A percentile compares a stretch with the other conserved stretches of the same genome.
phyloP scores from a whole-genome alignment of 2,888 invertebrate species.

The Epirrhoe tristata region DNA sequence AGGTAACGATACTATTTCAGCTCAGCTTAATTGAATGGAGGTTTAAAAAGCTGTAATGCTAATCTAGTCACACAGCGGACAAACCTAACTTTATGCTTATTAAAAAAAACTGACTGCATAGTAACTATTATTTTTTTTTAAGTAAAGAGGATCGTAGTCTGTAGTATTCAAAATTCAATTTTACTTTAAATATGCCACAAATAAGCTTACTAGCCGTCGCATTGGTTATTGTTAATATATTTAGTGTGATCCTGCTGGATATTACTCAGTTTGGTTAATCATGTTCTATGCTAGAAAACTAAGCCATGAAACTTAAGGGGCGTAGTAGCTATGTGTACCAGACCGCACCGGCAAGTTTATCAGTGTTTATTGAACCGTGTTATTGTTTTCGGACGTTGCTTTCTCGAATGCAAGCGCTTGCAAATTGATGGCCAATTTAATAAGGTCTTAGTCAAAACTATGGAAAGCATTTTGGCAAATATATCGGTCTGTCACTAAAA shows the following conservation, averaged over 20 bases:
- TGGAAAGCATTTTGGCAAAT: background rate
- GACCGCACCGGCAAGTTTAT: slow-evolving; percentile 69
- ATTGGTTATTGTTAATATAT: background rate
- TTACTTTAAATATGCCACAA: too few relatives aligned
- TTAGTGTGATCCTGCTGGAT: background rate
- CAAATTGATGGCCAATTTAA: slow-evolving; percentile 51
- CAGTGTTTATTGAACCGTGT: slow-evolving; percentile 73
- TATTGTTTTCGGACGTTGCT: slow-evolving; percentile 73
- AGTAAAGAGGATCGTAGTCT: too few relatives aligned
- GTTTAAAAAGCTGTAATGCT: too few relatives aligned
- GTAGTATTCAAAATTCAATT: too few relatives aligned
- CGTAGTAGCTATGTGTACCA: slow-evolving; percentile 60
- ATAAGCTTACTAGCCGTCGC: background rate
- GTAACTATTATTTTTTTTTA: too few relatives aligned
- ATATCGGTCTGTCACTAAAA: too few relatives aligned
- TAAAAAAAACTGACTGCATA: too few relatives aligned
- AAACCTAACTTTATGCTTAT: too few relatives aligned
- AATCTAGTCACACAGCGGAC: too few relatives aligned
- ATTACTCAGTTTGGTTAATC: background rate
- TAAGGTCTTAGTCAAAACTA: slow-evolving; percentile 10
- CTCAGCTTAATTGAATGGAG: too few relatives aligned
- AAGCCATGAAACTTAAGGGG: slow-evolving; percentile 46
- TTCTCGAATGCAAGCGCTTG: slow-evolving; percentile 58
- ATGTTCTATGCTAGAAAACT: background rate
- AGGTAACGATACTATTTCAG: too few relatives aligned